Base-by-base conservation (phyloP, 2,888 invertebrate species). In the Lithophane socia region DNA sequence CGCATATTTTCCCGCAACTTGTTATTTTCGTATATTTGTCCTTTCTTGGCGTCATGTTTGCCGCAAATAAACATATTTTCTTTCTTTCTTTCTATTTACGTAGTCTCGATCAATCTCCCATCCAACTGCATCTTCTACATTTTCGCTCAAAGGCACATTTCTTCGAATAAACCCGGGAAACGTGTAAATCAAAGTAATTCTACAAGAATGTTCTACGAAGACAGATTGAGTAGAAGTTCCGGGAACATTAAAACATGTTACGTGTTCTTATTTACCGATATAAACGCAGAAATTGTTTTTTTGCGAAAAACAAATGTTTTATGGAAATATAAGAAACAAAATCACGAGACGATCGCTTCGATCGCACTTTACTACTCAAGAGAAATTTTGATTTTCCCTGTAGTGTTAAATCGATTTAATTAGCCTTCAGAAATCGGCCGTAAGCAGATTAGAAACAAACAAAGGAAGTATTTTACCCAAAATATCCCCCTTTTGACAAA, bases 401-500 rank as follows among this genome's bases (percentile, higher is more conserved):
- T 29, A 1, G 29, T 29, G 29, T 29, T 29, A 29, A 29, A 29
- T 29, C 29, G 29, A 29, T 29, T 29, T 0, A 29, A 29, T 29
- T 29, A 29, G 83, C 72, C 68, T 77, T 79, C 79, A 82, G 74
- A 85, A 87, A 86, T 85, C 79, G 73, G 63, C 78, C 75, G 70
- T 85, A 85, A 90, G 87, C 79, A 80, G 88, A 88, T 90, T 87
- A 87, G 72, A 84, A 73, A 83, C 69, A 85, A 90, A 89, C 88
- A 87, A 89, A 72, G 83, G 73, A 83, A 80, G 80, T 81, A 87
- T 79, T 82, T 73, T 64, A 66, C 60, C 29, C 61, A 75, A 74
- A 69, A 77, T 49, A 71, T 80, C 67, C 75, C 73, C 67, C 76
- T 76, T 84, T 86, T 87, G 86, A 86, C 86, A 88, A 86, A 82